These are phyloP conservation scores for Thysanoteuthis rhombus DNA, from an alignment of 2,888 invertebrate genomes.

Conservation along the genomic window DNA sequence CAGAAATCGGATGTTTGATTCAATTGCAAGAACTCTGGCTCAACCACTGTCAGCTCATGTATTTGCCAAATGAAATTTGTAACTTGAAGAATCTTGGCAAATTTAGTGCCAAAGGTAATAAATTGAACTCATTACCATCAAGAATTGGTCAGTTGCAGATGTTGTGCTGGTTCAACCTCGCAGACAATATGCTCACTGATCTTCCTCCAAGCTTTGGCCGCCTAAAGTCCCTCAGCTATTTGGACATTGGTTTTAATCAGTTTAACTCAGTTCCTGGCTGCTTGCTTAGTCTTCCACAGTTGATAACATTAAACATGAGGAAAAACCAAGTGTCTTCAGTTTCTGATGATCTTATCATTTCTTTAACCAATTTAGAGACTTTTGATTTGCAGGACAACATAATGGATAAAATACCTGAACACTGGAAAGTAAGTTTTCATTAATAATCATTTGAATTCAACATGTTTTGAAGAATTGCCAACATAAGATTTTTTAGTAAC, in stretches of 20 bases:
- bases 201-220: constrained; percentile 51
- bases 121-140: constrained; percentile 51
- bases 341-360: constrained; percentile 58
- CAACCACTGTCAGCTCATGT: constrained; percentile 54
- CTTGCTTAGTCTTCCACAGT: constrained; percentile 47
- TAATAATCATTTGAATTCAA: neutral
- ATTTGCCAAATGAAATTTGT: constrained; percentile 56
- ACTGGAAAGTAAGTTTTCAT: constrained; percentile 59
- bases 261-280: constrained; percentile 55
- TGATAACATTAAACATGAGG: constrained; percentile 53
- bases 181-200: constrained; percentile 55
- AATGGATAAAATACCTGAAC: constrained; percentile 54
- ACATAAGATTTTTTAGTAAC: too few relatives aligned
- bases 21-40: constrained; percentile 60
- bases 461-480: too few relatives aligned
- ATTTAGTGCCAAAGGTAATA: constrained; percentile 57
- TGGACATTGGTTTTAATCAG: constrained; percentile 59
- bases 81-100: constrained; percentile 51
- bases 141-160: constrained; percentile 48
- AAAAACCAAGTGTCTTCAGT: constrained; percentile 52
- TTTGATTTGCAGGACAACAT: constrained; percentile 63
- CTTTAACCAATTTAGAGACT: constrained; percentile 55
- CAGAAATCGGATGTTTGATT: constrained; percentile 56
- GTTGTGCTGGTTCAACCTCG: constrained; percentile 61
- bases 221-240: constrained; percentile 51